Evolutionary conservation across 2,113 vertebrate species (phyloP), one percentile per base, ranked within the genome.

Genomic region (Tragulus kanchil): DNA sequence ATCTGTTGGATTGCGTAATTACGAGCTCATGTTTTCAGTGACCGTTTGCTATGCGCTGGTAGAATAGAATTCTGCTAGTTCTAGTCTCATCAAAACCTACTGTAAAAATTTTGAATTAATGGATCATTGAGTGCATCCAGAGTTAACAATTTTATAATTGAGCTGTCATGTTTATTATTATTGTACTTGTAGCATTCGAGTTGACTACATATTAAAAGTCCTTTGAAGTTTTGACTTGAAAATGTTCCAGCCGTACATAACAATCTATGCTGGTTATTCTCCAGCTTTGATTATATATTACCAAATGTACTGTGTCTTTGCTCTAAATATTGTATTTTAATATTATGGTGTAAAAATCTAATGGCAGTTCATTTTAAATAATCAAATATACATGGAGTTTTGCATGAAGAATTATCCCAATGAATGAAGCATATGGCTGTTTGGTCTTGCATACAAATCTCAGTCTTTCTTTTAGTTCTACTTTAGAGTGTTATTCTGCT

Each of bases 251-350:
- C 28, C 73, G 79, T n/a, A 52, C 1, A 2, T 62, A 64, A 64
- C 13, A 75, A 13, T 23, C 31, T 81, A 56, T 65, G 36, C 6
- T 82, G 45, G 23, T 26, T 96, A 83, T 93, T 84, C 85, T 92
- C 59, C 11, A 91, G 81, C 42, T 93, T 92, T 64, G n/a, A 89
- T 61, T 61, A 75, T n/a, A 25, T 69, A 78, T 10, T 82, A 58
- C 25, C 26, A 93, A 93, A 90, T 85, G 36, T 31, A 93, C 78
- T 83, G 13, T 92, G 31, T 3, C 42, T 83, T 91, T 96, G 84
- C 54, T 95, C 79, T 89, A 98, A 95, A 91, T 85, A 94, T 75
- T 88, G 3, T 90, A 85, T 94, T 95, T 96, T 95, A 56, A 89
- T 69, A 93, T 73, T 84, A 48, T 91, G 48, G 78, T 78, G 3